Percentiles rank a stretch among this genome's conserved stretches.
Conservation (phyloP, 2,113 vertebrate genomes). For the Sorex fumeus region DNA sequence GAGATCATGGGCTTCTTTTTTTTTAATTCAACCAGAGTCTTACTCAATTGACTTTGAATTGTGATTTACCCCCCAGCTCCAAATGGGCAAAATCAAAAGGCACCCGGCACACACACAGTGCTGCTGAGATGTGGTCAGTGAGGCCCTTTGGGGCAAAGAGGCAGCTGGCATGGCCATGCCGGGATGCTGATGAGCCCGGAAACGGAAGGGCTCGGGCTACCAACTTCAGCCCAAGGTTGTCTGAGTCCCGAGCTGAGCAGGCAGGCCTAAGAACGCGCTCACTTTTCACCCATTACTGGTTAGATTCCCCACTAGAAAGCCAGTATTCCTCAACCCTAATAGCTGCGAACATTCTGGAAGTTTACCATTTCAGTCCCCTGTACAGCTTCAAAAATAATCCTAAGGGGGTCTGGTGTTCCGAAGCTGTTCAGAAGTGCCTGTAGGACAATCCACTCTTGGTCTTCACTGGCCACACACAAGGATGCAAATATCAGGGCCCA, state of each 20-base stretch:
- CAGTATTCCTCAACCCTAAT: not conserved
- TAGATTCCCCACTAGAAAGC: not conserved
- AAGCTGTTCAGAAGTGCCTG: conserved; percentile 13
- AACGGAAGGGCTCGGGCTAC: not conserved
- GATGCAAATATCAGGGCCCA: not conserved
- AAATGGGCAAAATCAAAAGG: not conserved
- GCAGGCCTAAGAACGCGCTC: not conserved
- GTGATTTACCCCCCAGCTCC: not conserved
- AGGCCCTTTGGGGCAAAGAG: not conserved
- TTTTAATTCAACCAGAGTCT: not conserved
- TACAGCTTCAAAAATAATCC: conserved; percentile 2
- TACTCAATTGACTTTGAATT: not conserved
- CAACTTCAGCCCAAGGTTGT: not conserved
- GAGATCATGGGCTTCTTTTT: not conserved
- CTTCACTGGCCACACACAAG: too few species aligned
- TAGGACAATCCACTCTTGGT: not conserved
- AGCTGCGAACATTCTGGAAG: conserved; percentile 1
- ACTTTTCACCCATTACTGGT: not conserved
- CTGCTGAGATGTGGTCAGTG: not conserved
- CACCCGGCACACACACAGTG: fast-evolving
- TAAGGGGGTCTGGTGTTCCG: not conserved
- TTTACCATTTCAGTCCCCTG: conserved; percentile 8
- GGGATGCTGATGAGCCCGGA: not conserved
- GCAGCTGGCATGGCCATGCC: not conserved
- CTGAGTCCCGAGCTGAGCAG: not conserved